These are phyloP conservation scores for Phania funesta DNA, from an alignment of 2,888 invertebrate species.

Conservation along the genomic window DNA sequence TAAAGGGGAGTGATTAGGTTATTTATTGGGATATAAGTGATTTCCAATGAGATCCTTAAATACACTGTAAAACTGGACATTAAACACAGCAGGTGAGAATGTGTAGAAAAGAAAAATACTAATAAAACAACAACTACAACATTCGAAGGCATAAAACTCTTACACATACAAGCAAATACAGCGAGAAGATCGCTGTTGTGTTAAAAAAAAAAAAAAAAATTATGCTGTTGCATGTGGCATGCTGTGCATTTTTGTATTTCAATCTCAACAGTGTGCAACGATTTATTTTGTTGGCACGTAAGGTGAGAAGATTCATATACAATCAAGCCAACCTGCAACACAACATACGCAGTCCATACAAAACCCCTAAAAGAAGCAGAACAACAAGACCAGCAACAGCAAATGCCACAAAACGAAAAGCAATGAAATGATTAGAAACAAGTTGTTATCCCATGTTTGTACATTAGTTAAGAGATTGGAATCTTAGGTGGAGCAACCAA, in stretches of 20 bases:
- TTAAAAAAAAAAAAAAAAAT: too few relatives aligned
- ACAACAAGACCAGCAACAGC: not conserved
- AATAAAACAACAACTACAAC: constrained; percentile 10
- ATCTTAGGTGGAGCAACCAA: constrained; percentile 60
- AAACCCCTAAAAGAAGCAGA: not conserved
- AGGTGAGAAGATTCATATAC: constrained; percentile 75
- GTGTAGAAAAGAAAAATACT: constrained; percentile 29
- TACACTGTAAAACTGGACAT: constrained; percentile 77
- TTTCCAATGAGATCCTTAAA: constrained; percentile 79
- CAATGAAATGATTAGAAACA: constrained; percentile 64
- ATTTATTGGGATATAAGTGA: constrained; percentile 81
- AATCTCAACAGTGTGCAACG: constrained; percentile 66
- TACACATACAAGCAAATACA: not conserved
- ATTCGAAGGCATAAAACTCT: constrained; percentile 14
- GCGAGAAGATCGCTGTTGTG: not conserved
- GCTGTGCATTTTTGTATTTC: constrained; percentile 63
- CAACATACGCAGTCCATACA: constrained; percentile 2
- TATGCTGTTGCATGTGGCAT: constrained; percentile 67
- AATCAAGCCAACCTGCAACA: constrained; percentile 52
- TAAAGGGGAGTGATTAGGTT: constrained; percentile 74
- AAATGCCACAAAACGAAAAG: not conserved
- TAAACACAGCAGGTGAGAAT: constrained; percentile 76
- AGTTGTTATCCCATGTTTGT: constrained; percentile 63
- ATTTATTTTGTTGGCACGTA: constrained; percentile 76
- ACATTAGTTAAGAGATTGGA: constrained; percentile 55